Percentiles rank a stretch among this genome's conserved stretches.
These are phyloP conservation scores for Scrobipalpa costella DNA, from an alignment of 2,888 invertebrate genomes.

Conservation along the genomic window DNA sequence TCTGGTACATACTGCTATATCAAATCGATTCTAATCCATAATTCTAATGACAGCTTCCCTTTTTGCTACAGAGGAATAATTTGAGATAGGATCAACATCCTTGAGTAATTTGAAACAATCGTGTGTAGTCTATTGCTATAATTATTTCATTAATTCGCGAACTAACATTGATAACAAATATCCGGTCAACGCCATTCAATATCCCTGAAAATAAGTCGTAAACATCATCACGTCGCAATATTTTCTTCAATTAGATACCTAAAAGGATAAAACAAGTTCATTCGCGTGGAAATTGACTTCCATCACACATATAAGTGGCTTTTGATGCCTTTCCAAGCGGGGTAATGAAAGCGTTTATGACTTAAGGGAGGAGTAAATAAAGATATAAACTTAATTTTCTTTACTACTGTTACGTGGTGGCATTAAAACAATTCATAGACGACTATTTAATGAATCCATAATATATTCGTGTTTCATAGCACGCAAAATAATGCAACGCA, in stretches of 20 bases:
- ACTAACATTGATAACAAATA: background rate
- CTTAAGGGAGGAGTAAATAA: background rate
- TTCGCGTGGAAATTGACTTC: constrained; percentile 5
- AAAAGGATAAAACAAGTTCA: constrained; percentile 9
- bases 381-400: background rate
- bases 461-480: no score
- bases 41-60: no score
- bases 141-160: background rate
- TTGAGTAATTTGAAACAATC: no score
- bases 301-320: background rate
- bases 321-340: background rate
- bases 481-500: no score
- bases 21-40: no score
- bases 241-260: constrained; percentile 1
- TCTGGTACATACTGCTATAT: no score
- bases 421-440: no score
- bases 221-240: background rate
- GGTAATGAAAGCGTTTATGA: background rate
- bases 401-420: background rate
- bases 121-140: no score
- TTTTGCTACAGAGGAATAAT: no score
- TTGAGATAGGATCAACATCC: no score
- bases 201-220: background rate
- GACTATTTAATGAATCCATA: no score
- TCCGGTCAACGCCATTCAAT: background rate